Base-by-base conservation (phyloP, 2,888 invertebrate species). In the Andrena praecox region DNA sequence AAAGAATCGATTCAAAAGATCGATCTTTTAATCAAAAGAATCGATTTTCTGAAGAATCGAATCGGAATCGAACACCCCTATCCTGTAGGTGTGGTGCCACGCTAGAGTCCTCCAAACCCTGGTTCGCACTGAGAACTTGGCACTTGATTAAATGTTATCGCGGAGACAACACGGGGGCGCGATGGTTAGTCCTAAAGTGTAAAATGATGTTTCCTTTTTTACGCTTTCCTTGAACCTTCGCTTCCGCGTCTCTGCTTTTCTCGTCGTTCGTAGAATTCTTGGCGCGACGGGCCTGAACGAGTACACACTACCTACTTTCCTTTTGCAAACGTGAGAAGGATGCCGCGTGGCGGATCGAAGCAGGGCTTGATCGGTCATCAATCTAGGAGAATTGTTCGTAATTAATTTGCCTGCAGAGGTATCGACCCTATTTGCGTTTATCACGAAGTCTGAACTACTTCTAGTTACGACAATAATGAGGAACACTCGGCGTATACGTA, bases 391-490 rank as follows among this genome's bases (percentile, higher is more conserved):
- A 35, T 10, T 29, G 42, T 59, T 29, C 31, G 60, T 7, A 20
- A 69, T 64, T 69, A 50, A 69, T 64, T 69, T 48, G 50, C 33
- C 60, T 64, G 75, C 20, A 8, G 52, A 33, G 6, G 16, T 54
- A 27, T 42, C 42, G 62, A 74, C 52, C 63, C 52, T 27, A 33
- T 48, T 60, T 56, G 50, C 42, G 56, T 86, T 78, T 83, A 82
- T 67, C 77, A 71, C 52, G 71, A 87, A 87, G 89, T 88, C 87
- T 87, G 87, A 87, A 71, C 77, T 72, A 75, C 82, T 77, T 85
- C 85, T 87, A 84, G 83, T 74, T 80, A 83, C 85, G 88, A 88
- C 88, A 88, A 88, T 88, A 88, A 88, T 81, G 70, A 87, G 67
- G 66, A 80, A 85, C 82, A 75, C 74, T 85, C 77, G 72, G 70